Evolutionary conservation across 2,113 vertebrate species (phyloP), one percentile per base, ranked within the genome.

Genomic region (Gallinago media): DNA sequence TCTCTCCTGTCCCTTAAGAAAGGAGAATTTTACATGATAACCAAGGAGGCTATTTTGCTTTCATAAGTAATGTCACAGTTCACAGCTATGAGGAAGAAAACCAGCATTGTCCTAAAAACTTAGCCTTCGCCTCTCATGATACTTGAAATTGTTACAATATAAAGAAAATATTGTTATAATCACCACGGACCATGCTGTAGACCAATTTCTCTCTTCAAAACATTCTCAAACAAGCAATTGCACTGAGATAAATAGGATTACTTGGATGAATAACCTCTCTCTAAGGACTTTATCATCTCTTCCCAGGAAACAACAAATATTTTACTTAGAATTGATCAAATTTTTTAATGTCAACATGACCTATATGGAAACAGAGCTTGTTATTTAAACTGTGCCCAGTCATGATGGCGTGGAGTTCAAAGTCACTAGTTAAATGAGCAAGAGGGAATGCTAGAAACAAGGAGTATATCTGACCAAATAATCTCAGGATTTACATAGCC

Each of bases 281-380:
- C 70, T 65, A 23, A 85, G 62, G 70, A 67, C 55, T 87, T 94
- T 44, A 52, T 70, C 1, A 0, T 61, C 34, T 90, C 42, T 91
- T 94, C 50, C 38, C 38, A 80, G 71, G 81, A 95, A 92, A 73
- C 26, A 96, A 89, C 65, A 89, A 66, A 73, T 89, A 87, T 95
- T 95, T 91, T 76, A 70, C 78, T 85, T 88, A 49, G 67, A 93
- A 91, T 8, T 80, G 70, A 88, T 75, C n/a, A 73, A 12, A 36
- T 49, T 85, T 90, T 95, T 89, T 82, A 94, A 73, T 62, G 50
- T 85, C 71, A 91, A 5, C 58, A 70, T 85, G 78, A 92, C 72
- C 55, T 88, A 22, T 88, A 55, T 83, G 71, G 63, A 91, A 88
- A 56, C 16, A 89, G 44, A 54, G 5, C 21, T 36, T 65, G 27